phyloP scores from a whole-genome alignment of 2,797 vertebrate species.

The Nyctibius grandis region DNA sequence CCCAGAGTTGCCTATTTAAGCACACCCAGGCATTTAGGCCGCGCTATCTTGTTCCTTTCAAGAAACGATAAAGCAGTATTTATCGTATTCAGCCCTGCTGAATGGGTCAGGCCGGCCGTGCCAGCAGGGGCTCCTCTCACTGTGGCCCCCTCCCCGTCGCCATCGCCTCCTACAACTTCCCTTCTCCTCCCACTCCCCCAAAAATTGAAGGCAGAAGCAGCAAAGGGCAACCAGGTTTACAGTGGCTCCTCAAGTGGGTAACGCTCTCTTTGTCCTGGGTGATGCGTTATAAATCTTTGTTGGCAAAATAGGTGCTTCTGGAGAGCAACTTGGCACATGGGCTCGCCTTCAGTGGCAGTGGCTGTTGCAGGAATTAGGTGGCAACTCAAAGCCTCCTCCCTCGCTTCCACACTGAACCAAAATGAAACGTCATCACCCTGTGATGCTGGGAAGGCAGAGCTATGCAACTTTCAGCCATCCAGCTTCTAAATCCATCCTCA shows the following conservation, averaged over 20 bases:
- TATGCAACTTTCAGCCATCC: neutral
- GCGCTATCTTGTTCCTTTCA: constrained; percentile 86
- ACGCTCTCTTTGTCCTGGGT: neutral
- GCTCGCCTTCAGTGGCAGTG: accelerated
- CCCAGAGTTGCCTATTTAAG: constrained; percentile 83
- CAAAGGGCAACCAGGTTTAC: constrained; percentile 43
- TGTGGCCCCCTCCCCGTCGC: constrained; percentile 67
- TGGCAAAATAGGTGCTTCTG: constrained; percentile 5
- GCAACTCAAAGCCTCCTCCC: neutral
- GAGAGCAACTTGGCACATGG: neutral
- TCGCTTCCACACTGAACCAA: neutral
- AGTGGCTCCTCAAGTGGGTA: neutral
- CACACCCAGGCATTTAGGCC: constrained; percentile 87
- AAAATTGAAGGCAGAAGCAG: constrained; percentile 20
- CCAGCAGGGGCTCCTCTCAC: constrained; percentile 81
- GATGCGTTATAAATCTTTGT: neutral
- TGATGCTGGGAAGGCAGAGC: neutral
- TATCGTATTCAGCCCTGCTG: constrained; percentile 92
- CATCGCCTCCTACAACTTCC: constrained; percentile 30
- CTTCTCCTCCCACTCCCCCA: constrained; percentile 17
- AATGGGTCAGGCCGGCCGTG: constrained; percentile 81
- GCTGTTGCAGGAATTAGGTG: neutral
- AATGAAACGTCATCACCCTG: neutral
- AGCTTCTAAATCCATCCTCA: neutral
- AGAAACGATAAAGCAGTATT: constrained; percentile 88